Percentiles rank a stretch among this genome's conserved stretches.
Conservation (phyloP, 2,888 invertebrate genomes). For the Osedax frankpressi region DNA sequence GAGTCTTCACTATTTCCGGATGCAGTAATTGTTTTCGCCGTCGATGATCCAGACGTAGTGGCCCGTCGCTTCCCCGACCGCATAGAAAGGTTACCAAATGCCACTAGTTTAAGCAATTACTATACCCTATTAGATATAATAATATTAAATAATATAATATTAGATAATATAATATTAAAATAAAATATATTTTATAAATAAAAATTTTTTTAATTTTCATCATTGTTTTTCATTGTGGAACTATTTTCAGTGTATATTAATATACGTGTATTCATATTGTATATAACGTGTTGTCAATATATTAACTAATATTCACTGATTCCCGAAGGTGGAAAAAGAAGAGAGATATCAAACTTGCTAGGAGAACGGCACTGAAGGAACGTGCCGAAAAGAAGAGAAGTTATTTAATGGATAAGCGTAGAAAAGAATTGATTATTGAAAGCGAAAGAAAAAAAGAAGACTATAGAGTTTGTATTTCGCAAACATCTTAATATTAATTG, state of each 20-base stretch:
- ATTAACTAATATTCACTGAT: too few relatives aligned
- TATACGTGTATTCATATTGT: too few relatives aligned
- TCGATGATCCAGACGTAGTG: conserved; percentile 40
- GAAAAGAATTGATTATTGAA: conserved; percentile 39
- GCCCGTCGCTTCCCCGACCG: conserved; percentile 37
- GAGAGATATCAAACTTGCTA: conserved; percentile 36
- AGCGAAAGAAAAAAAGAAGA: conserved; percentile 30
- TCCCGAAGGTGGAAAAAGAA: conserved; percentile 40
- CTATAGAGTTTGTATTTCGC: conserved; percentile 22
- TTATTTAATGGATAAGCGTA: conserved; percentile 37
- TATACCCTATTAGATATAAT: too few relatives aligned
- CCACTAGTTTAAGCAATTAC: too few relatives aligned
- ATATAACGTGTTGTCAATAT: too few relatives aligned
- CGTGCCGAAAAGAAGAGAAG: conserved; percentile 41
- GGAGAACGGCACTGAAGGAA: conserved; percentile 35
- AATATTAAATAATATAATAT: too few relatives aligned
- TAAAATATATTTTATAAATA: too few relatives aligned
- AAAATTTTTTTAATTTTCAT: too few relatives aligned
- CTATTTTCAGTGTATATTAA: too few relatives aligned
- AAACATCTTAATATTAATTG: background rate
- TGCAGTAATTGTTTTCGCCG: conserved; percentile 38
- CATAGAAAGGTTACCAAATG: background rate
- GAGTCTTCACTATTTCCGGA: conserved; percentile 43
- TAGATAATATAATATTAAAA: too few relatives aligned
- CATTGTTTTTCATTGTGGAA: too few relatives aligned